Evolutionary conservation across 2,888 invertebrate genomes (phyloP), one percentile per base, ranked within the genome.

Genomic region (Aromia moschata): DNA sequence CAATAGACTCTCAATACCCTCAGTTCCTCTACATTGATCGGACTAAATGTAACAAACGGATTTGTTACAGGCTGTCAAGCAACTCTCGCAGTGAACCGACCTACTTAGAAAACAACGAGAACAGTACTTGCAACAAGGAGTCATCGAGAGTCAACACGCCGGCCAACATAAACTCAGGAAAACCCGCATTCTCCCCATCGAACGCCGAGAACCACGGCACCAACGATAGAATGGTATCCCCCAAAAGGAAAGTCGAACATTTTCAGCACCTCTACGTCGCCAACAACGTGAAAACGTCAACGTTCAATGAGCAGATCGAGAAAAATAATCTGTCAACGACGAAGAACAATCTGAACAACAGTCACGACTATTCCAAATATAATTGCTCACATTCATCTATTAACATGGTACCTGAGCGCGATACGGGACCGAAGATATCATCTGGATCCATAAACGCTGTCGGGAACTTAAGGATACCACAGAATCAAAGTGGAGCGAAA

Each of bases 381-480:
- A 73, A 69, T 58, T 74, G 76, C 46, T 67, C 64, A 9, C 74
- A 76, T 56, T 69, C 74, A 5, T 69, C 76, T 2, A 69, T 74
- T 2, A 77, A 81, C 70, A 83, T 84, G 83, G 83, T 84, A 16
- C 83, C 84, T 10, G 84, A 84, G 76, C 77, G 84, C 56, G 85
- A 85, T 68, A 81, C 84, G 55, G 82, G 77, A 10, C 78, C 79
- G 2, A 81, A 83, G 70, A 81, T 83, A 56, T 79, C 80, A 16
- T 76, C 81, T 25, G 78, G 81, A 37, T 77, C 82, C 15, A 68
- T 74, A 14, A 76, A 72, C 58, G 68, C 70, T 2, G 74, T 78
- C 2, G 76, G 76, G 12, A 77, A 75, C 58, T 60, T 79, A 12
- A 71, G 73, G 33, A 62, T 77, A 30, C 74, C 74, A 1, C 65